Evolutionary conservation across 2,797 vertebrate species (phyloP), one percentile per base, ranked within the genome.

Genomic region (Acipenser oxyrinchus): DNA sequence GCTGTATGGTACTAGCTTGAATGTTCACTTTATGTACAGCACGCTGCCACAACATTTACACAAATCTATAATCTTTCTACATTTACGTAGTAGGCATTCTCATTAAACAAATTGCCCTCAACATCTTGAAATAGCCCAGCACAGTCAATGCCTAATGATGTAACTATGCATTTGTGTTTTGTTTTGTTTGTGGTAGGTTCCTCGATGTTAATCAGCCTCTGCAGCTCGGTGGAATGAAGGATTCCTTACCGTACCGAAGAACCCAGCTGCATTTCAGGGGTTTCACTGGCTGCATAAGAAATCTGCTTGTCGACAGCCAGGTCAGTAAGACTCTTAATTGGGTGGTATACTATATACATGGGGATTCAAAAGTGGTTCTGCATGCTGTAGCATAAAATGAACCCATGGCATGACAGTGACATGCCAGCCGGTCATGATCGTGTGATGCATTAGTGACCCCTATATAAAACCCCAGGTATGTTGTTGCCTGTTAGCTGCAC

Each of bases 141-240:
- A 53, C 2, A 51, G 37, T 49, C 15, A 51, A n/a, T 58, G 8
- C 12, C 55, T 58, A n/a, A 58, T 3, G 12, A 58, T 11, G 12
- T 13, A 58, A 11, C 55, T 58, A 7, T 58, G 12, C 11, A 11
- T 58, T 58, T n/a, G 12, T 58, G 23, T 48, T 23, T 57, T 15
- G 7, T 23, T 62, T 37, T 48, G 9, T 23, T 52, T 7, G 0
- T 62, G 13, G 1, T 68, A 93, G 89, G 68, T 87, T 90, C 72
- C 84, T 94, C 68, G 86, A 88, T 6, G 81, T 93, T 70, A 84
- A 88, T 66, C 93, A 92, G 75, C 93, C 92, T 67, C 86, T 96
- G 51, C 94, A 96, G 82, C 49, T 96, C 70, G 94, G 94, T 49
- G 94, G 94, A 48, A 77, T 93, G 65, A 95, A 93, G 79, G 84